Base-by-base conservation (phyloP, 1,140 invertebrate species). In the Orchesella cincta region DNA sequence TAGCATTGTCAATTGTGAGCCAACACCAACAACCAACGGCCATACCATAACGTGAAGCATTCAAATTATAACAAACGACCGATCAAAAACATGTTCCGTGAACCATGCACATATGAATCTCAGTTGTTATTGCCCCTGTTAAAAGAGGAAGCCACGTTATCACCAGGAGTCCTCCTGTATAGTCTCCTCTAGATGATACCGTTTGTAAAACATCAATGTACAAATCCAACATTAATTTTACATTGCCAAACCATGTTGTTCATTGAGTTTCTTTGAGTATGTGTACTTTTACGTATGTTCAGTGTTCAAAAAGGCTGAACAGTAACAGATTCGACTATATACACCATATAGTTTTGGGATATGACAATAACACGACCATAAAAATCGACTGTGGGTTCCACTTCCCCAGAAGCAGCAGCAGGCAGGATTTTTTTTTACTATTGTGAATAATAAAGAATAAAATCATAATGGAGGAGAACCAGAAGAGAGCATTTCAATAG, bases 141-240 rank as follows among this genome's bases (percentile, higher is more conserved):
- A 29, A 12, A 67, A 23, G 33, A 46, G 8, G 39, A 46, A 46
- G 20, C 39, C 8, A 67, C 26, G 33, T 31, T 5, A 67, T 67
- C 62, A 14, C 3, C 31, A 29, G 26, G 26, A 29, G 26, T 67
- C 62, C 62, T 67, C 52, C 14, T 57, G 8, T 12, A 8, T 14
- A 8, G 12, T 57, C 52, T 57, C 62, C 23, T 31, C 62, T 12
- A 8, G 8, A 46, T 31, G 5, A 67, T 18, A 67, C 62, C 8
- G 62, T 57, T 57, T 57, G 54, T 67, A 67, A 67, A 67, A 33
- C 62, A 67, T 33, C 31, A 12, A 8, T 67, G 3, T 31, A 67
- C 62, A 67, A 67, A 33, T 67, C 31, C 62, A 26, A 29, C 62
- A 67, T 31, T 57, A 57, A 57, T 57, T 57, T 57, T 57, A 57